Conservation (phyloP, 2,797 vertebrate species). For the Pantherophis alleghaniensis region DNA sequence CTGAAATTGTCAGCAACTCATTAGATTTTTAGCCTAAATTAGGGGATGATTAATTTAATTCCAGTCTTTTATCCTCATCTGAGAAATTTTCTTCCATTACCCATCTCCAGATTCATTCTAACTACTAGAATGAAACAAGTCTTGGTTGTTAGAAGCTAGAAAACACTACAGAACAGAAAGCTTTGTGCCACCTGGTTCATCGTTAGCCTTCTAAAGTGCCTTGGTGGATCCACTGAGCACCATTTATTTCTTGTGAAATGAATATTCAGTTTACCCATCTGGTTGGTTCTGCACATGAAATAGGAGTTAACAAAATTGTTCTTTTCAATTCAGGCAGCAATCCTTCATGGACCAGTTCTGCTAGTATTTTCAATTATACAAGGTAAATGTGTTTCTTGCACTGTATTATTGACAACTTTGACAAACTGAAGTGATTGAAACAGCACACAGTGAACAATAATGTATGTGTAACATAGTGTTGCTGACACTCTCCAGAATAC, state of each 20-base stretch:
- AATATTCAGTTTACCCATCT: not conserved
- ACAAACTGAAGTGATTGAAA: not conserved
- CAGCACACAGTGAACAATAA: not conserved
- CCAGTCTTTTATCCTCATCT: not conserved
- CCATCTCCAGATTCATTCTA: not conserved
- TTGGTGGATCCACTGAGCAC: not conserved
- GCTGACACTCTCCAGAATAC: not conserved
- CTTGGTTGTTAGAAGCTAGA: not conserved
- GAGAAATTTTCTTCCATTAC: not conserved
- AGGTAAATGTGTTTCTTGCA: not conserved
- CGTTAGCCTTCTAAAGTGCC: not conserved
- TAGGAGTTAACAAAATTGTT: not conserved
- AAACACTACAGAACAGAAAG: not conserved
- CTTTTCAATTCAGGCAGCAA: not conserved
- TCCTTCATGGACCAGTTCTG: not conserved
- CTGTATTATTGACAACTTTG: not conserved
- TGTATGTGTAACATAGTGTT: not conserved
- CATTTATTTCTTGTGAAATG: not conserved
- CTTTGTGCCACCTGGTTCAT: not conserved
- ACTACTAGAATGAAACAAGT: not conserved
- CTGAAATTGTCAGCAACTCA: not conserved
- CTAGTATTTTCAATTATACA: not conserved
- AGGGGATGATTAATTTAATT: no score
- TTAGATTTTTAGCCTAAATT: not conserved
- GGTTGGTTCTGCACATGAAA: not conserved